Conservation (phyloP, 35 echinoderm and acorn worm genomes). For the Acanthaster planci region DNA sequence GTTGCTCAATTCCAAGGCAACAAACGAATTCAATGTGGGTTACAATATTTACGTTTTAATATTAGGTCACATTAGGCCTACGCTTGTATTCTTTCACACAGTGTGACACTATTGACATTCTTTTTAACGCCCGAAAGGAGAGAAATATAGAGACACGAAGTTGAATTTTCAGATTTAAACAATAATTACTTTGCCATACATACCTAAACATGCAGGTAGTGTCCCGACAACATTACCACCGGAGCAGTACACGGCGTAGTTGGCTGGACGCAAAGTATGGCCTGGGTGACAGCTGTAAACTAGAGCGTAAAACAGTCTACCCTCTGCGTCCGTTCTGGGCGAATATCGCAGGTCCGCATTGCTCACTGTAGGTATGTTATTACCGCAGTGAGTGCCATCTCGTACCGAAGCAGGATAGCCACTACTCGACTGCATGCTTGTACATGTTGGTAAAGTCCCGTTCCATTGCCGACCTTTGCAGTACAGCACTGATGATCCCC, state of each 20-base stretch:
- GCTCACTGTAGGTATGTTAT: neutral
- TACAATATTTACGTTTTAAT: no score
- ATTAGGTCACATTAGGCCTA: no score
- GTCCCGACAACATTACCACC: slow-evolving; percentile 5
- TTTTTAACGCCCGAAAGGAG: no score
- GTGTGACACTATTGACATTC: no score
- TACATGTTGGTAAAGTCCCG: slow-evolving; percentile 51
- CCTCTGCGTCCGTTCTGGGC: neutral
- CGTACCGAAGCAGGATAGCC: neutral
- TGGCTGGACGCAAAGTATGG: neutral
- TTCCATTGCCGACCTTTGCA: slow-evolving; percentile 72
- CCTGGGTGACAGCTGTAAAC: slow-evolving; percentile 40
- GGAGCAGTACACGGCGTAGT: slow-evolving; percentile 31
- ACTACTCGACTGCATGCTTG: no score
- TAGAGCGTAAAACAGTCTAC: neutral
- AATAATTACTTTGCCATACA: neutral
- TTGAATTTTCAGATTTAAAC: no score
- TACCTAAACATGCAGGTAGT: slow-evolving; percentile 22
- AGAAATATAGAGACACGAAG: no score
- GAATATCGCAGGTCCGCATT: slow-evolving; percentile 2
- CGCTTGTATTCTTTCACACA: no score
- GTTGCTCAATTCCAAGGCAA: no score
- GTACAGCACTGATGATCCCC: slow-evolving; percentile 37
- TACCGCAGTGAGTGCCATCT: slow-evolving; percentile 27
- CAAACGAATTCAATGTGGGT: no score